Evolutionary conservation across 1,140 invertebrate species (phyloP).

Genomic region (Sminthurides bifidus): DNA sequence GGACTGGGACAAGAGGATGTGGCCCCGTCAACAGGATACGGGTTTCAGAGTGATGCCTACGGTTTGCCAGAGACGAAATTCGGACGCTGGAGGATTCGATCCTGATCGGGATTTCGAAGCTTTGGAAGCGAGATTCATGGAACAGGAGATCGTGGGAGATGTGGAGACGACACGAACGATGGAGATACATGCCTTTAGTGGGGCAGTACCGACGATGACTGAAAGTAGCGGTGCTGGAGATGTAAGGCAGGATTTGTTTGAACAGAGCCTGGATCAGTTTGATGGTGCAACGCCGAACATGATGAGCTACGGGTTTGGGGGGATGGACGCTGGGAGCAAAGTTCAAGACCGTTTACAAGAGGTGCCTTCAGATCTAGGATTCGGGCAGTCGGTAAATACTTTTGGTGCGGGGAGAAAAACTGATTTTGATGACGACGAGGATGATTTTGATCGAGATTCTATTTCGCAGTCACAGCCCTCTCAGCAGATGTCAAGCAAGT

Average conservation of each 20-base stretch:
- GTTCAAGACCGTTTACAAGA: neutral
- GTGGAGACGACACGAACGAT: neutral
- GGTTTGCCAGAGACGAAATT: neutral
- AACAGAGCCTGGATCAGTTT: constrained; percentile 7
- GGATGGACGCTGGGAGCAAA: neutral
- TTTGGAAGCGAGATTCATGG: neutral
- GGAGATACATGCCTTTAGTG: too few relatives aligned
- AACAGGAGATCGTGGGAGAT: neutral
- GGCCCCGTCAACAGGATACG: neutral
- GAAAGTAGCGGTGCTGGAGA: neutral
- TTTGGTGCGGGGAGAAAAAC: constrained; percentile 1
- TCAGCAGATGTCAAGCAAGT: constrained; percentile 19
- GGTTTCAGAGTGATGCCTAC: neutral
- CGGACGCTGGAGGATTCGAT: neutral
- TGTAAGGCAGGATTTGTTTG: neutral
- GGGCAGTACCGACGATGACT: too few relatives aligned
- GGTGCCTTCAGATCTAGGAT: neutral
- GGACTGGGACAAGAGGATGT: neutral
- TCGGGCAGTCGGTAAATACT: neutral
- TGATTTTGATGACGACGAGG: constrained; percentile 10
- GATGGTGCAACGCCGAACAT: constrained; percentile 18
- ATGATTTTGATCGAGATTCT: neutral
- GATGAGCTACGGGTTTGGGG: constrained; percentile 10
- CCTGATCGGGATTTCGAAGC: constrained; percentile 1
- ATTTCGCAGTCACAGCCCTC: constrained; percentile 1